phyloP scores from a whole-genome alignment of 2,797 vertebrate species.

The Taenioides sp. region DNA sequence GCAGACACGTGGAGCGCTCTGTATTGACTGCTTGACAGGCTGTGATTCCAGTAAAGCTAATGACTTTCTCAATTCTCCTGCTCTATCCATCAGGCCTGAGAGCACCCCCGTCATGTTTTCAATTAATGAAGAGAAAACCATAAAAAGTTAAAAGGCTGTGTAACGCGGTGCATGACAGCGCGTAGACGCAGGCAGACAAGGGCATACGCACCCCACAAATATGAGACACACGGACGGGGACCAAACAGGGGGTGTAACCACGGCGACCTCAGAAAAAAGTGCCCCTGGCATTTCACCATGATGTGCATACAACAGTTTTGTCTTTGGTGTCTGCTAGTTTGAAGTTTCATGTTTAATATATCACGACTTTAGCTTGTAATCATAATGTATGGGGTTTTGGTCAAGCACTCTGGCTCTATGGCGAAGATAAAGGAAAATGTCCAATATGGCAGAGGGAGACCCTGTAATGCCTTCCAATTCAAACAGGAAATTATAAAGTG shows the following conservation, averaged over 20 bases:
- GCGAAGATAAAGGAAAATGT: constrained; percentile 75
- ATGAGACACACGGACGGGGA: constrained; percentile 27
- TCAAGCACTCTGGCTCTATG: constrained; percentile 59
- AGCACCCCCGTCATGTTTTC: constrained; percentile 78
- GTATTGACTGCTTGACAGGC: constrained; percentile 84
- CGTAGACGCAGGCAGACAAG: constrained; percentile 44
- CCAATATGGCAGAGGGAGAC: constrained; percentile 69
- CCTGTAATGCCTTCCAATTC: constrained; percentile 72
- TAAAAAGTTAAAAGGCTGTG: constrained; percentile 68
- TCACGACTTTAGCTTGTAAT: constrained; percentile 61
- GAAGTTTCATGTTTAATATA: constrained; percentile 33
- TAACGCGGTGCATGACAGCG: constrained; percentile 50
- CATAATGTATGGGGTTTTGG: constrained; percentile 51
- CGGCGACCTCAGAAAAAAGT: constrained; percentile 30
- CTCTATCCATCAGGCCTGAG: constrained; percentile 78
- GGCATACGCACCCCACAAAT: constrained; percentile 30
- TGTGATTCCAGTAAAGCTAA: constrained; percentile 77
- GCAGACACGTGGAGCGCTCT: constrained; percentile 81
- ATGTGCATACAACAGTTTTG: constrained; percentile 27
- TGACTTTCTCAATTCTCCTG: constrained; percentile 82
- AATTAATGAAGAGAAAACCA: constrained; percentile 77
- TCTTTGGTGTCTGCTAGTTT: constrained; percentile 51
- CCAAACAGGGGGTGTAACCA: constrained; percentile 9
- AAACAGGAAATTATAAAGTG: constrained; percentile 83
- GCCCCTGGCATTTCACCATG: constrained; percentile 8